phyloP scores from a whole-genome alignment of 2,797 vertebrate species.

The Eremophila alpestris region DNA sequence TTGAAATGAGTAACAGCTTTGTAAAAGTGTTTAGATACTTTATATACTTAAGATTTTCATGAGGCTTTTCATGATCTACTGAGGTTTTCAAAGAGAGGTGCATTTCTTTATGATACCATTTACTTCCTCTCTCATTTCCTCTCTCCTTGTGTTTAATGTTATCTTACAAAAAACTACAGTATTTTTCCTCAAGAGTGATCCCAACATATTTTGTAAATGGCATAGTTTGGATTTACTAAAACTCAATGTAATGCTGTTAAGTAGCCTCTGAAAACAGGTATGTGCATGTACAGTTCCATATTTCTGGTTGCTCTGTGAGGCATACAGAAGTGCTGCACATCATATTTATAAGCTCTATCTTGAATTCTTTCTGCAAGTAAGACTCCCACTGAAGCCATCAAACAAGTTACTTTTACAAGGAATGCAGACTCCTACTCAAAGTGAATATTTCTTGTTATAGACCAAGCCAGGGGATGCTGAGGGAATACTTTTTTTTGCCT shows the following conservation, averaged over 20 bases:
- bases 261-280: not conserved
- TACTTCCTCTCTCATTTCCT: not conserved
- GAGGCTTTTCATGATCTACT: not conserved
- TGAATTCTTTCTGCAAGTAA: not conserved
- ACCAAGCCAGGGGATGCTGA: not conserved
- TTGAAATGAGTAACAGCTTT: not conserved
- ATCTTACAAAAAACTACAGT: not conserved
- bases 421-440: constrained; percentile 13
- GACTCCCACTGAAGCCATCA: constrained; percentile 23
- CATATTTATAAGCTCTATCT: not conserved
- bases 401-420: constrained; percentile 23
- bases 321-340: not conserved
- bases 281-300: not conserved
- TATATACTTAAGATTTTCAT: not conserved
- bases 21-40: not conserved
- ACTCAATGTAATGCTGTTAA: not conserved
- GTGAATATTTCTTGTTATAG: constrained; percentile 19
- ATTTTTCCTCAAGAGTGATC: not conserved
- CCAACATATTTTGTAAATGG: not conserved
- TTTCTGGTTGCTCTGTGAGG: not conserved
- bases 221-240: not conserved
- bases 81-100: not conserved
- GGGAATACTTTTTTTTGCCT: not conserved
- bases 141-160: not conserved
- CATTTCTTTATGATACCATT: not conserved